Evolutionary conservation across 2,888 invertebrate genomes (phyloP), one percentile per base, ranked within the genome.

Genomic region (Leptothorax acervorum): DNA sequence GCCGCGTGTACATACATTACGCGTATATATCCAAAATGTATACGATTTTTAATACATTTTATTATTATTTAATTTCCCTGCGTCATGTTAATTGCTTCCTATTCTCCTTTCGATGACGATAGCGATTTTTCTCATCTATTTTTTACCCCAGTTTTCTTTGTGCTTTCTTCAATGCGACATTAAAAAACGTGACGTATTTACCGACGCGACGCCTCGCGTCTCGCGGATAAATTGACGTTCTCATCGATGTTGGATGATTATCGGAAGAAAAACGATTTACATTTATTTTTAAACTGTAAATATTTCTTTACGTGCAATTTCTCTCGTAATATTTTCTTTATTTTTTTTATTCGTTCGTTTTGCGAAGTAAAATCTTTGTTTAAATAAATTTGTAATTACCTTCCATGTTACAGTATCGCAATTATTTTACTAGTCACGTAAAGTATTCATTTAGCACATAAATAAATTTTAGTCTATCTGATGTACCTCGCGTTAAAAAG

Each of bases 11-110:
- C 60, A 73, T 71, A 79, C 45, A 84, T 84, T 45, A 85, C 79
- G 79, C 79, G 79, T 81, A 57, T 81, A 70, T 81, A 81, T 81
- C 42, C 73, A 84, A 94, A 94, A 94, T 94, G 94, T 94, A 94
- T 94, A 94, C 94, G 94, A 94, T 92, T 94, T 94, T 94, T 94
- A 94, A 94, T 94, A 94, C 93, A 94, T 90, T 93, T 93, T 94
- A 94, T 93, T 94, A 94, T 94, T 94, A 94, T 94, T 94, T 94
- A 94, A 90, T 88, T 88, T 82, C 70, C 70, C 65, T 86, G 87
- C 86, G 85, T 89, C n/a, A 65, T 1, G 23, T 23, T 0, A n/a
- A 62, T 89, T 87, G 82, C 86, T 90, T 83, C 28, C 65, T 18
- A 23, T n/a, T 28, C 28, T 28, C 23, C 60, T 68, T 28, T 31